Conservation (phyloP, 2,113 vertebrate species). For the Paracanthobrama guichenoti region DNA sequence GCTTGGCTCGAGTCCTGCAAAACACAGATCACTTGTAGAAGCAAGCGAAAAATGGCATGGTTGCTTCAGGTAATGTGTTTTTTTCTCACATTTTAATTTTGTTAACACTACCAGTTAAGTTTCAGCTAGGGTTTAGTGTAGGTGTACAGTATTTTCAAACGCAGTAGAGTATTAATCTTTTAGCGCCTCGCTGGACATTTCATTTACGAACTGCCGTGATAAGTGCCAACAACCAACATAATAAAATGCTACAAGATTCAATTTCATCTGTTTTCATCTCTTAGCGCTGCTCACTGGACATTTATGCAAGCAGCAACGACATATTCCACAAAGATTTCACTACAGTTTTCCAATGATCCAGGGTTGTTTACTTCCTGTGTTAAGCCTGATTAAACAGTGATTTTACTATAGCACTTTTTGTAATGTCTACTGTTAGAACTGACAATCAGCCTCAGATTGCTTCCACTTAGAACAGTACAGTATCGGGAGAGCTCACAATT, state of each 20-base stretch:
- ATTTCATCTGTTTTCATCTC: no score
- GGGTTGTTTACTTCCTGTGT: neutral
- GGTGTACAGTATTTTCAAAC: neutral
- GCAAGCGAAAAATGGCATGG: neutral
- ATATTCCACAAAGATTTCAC: neutral
- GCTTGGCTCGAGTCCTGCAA: no score
- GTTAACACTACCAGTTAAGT: neutral
- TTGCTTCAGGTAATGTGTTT: neutral
- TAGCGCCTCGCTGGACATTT: neutral
- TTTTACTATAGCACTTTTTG: neutral
- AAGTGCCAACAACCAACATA: neutral
- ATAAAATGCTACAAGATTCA: neutral
- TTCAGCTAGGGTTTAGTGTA: neutral
- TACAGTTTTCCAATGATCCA: neutral
- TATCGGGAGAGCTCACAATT: neutral
- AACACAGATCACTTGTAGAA: neutral
- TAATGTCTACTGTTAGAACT: neutral
- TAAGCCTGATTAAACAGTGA: constrained; percentile 3
- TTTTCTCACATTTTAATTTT: neutral
- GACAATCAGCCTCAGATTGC: neutral
- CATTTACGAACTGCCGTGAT: neutral
- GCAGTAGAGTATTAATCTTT: neutral
- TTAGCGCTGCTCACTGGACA: neutral
- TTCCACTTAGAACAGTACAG: constrained; percentile 1
- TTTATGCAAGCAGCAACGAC: neutral